phyloP scores from a whole-genome alignment of 2,888 invertebrate species.

The Campaea margaritaria region DNA sequence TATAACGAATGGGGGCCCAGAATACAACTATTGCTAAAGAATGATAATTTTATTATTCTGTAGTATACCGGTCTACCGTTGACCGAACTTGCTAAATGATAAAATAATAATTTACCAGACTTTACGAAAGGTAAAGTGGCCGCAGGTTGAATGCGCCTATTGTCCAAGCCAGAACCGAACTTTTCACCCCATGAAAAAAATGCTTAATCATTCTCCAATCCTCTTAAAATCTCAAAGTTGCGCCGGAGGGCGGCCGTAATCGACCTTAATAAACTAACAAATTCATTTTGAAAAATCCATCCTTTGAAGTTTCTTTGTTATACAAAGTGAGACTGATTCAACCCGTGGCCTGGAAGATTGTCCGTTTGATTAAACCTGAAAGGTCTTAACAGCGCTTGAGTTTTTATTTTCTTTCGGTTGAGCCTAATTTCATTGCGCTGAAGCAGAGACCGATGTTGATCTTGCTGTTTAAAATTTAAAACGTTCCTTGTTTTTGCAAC shows the following conservation, averaged over 20 bases:
- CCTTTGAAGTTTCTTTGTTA: constrained; percentile 61
- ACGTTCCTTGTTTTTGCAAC: too few relatives aligned
- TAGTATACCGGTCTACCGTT: too few relatives aligned
- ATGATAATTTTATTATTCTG: too few relatives aligned
- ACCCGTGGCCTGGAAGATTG: constrained; percentile 61
- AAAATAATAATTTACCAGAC: too few relatives aligned
- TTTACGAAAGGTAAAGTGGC: neutral
- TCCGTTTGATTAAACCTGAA: constrained; percentile 63
- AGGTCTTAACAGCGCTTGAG: constrained; percentile 42
- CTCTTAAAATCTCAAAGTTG: constrained; percentile 11
- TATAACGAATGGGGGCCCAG: too few relatives aligned
- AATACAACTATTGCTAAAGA: too few relatives aligned
- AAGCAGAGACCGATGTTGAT: constrained; percentile 10
- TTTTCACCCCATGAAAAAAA: constrained; percentile 3
- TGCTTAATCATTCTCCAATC: constrained; percentile 11
- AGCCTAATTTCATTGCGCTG: constrained; percentile 18
- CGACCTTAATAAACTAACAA: constrained; percentile 49
- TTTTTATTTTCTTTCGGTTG: constrained; percentile 35
- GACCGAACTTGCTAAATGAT: too few relatives aligned
- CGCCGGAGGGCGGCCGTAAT: constrained; percentile 21
- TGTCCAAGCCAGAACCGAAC: constrained; percentile 3
- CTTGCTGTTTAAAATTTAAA: neutral
- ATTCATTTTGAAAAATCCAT: constrained; percentile 47
- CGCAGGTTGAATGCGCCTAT: neutral
- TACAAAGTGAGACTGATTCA: constrained; percentile 62